A percentile compares a stretch with the other conserved stretches of the same genome.
Evolutionary conservation across 2,888 invertebrate species (phyloP).

Genomic region (Agrotis clavis): DNA sequence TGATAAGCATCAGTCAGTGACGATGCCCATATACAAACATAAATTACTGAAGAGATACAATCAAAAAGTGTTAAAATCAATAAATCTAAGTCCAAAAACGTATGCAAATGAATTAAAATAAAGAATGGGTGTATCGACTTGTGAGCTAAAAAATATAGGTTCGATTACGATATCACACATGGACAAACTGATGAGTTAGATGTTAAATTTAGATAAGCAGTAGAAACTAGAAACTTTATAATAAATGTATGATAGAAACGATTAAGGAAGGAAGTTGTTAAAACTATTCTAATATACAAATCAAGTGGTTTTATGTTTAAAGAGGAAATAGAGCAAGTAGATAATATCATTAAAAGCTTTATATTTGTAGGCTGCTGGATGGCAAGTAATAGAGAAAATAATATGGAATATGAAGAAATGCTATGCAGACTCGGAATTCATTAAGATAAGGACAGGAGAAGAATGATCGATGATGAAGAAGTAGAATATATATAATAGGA

Average conservation of each 20-base stretch:
- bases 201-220: slow-evolving; percentile 36
- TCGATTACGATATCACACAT: slow-evolving; percentile 21
- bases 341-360: neutral
- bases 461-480: neutral
- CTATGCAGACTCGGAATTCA: too few species aligned
- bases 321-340: neutral
- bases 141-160: slow-evolving; percentile 28
- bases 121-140: slow-evolving; percentile 28
- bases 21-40: slow-evolving; percentile 42
- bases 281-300: slow-evolving; percentile 10
- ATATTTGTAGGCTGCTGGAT: neutral
- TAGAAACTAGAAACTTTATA: slow-evolving; percentile 10
- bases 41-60: slow-evolving; percentile 51
- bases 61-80: slow-evolving; percentile 50
- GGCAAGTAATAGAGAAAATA: too few species aligned
- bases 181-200: slow-evolving; percentile 25
- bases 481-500: too few species aligned
- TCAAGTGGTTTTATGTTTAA: slow-evolving; percentile 7
- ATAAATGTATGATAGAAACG: slow-evolving; percentile 21
- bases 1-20: slow-evolving; percentile 53
- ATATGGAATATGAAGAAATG: too few species aligned
- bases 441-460: too few species aligned
- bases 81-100: slow-evolving; percentile 51
- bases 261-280: slow-evolving; percentile 33
- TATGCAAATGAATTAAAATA: slow-evolving; percentile 56